Base-by-base conservation (phyloP, 2,113 vertebrate species). In the Cathartes aura region DNA sequence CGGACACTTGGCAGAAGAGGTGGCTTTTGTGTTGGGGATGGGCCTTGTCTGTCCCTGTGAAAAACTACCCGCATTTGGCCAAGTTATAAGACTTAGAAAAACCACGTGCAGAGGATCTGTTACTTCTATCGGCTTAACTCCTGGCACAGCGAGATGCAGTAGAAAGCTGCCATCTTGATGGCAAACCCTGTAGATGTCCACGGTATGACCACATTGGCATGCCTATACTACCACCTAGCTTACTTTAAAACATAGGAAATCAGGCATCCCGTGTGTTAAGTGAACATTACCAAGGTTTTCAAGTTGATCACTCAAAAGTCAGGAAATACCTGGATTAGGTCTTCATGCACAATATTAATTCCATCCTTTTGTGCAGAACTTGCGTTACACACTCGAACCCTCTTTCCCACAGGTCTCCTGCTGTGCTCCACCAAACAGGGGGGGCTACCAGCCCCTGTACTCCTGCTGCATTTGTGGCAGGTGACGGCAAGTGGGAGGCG, bases 1-100 rank as follows among this genome's bases (percentile, higher is more conserved):
- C 0, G 7, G 84, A 91, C 82, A 70, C 90, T 96, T 97, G 96
- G 95, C 96, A 96, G 76, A 60, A 91, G 96, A 92, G 81, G 84
- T 91, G 78, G 81, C 94, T 96, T 97, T 96, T 97, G 95, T 97
- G 84, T 64, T 85, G 34, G 48, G 74, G 58, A 91, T 91, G 87
- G 79, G 91, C 59, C 89, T 85, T 96, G 84, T 93, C 91, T 93
- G 53, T 70, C 29, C 90, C 74, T 94, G 78, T 90, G 95, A 96
- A 95, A 96, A 97, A 81, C 82, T 94, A 58, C 70, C 71, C 89
- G 26, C 87, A 93, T 73, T 94, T 95, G 78, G 93, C 76, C 48
- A 95, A 93, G 84, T 75, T 94, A 42, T 45, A 91, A 89, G 48
- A 32, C 66, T 91, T 60, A 75, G 43, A 89, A 75, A 72, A 93